Conservation (phyloP, 2,113 vertebrate species). For the Columba livia region DNA sequence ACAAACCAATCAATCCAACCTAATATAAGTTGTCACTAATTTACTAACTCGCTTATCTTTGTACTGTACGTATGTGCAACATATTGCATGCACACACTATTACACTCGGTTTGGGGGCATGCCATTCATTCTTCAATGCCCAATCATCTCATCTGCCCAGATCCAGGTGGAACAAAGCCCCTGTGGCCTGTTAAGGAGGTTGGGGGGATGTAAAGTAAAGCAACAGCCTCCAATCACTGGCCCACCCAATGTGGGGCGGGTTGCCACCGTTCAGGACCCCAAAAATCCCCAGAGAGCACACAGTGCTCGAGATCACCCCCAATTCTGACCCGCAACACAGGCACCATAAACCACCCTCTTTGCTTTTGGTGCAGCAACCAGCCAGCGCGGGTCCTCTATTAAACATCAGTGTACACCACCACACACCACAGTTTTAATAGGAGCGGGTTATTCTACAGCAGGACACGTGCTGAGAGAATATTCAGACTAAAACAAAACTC, state of each 20-base stretch:
- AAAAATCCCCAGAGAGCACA: not conserved
- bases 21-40: not conserved
- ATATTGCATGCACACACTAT: rapidly evolving
- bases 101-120: not conserved
- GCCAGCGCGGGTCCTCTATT: too few species aligned
- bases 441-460: not conserved
- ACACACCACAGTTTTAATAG: rapidly evolving
- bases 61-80: not conserved
- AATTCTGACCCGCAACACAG: not conserved
- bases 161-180: not conserved
- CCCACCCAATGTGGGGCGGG: not conserved
- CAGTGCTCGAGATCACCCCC: not conserved
- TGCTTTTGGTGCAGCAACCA: not conserved
- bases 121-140: not conserved
- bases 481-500: not conserved
- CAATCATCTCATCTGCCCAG: not conserved
- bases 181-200: not conserved
- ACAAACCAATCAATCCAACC: not conserved
- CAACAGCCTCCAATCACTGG: not conserved
- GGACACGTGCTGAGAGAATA: not conserved
- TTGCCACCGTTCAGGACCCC: too few species aligned
- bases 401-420: not conserved
- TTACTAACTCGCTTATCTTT: not conserved
- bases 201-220: not conserved
- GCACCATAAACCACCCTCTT: not conserved